Evolutionary conservation across 2,888 invertebrate genomes (phyloP).

Genomic region (Temnothorax unifasciatus): DNA sequence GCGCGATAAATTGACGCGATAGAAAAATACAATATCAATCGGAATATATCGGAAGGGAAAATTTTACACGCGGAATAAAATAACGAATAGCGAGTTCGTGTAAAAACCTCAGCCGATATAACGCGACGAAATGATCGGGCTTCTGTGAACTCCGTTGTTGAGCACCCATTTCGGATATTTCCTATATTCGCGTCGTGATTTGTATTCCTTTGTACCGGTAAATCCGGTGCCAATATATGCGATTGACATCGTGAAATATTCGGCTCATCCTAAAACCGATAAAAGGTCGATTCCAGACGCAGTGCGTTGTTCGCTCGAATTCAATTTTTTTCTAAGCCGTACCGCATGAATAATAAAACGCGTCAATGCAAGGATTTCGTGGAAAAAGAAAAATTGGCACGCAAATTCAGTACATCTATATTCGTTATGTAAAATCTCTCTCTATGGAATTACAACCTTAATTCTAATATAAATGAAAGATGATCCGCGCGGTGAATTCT

Average conservation of each 20-base stretch:
- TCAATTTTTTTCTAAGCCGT: neutral
- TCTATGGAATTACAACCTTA: neutral
- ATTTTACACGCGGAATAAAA: neutral
- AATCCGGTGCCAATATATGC: constrained; percentile 19
- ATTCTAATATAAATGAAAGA: constrained; percentile 15
- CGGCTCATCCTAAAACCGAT: neutral
- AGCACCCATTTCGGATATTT: constrained; percentile 17
- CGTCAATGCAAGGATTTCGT: neutral
- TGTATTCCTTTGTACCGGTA: constrained; percentile 22
- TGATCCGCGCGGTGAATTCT: neutral
- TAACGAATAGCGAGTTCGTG: neutral
- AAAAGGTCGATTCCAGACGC: constrained; percentile 3
- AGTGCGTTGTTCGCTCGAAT: neutral
- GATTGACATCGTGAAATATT: constrained; percentile 18
- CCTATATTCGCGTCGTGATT: constrained; percentile 3
- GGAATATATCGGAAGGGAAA: neutral
- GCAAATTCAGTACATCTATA: neutral
- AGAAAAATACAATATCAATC: neutral
- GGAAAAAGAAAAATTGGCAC: neutral
- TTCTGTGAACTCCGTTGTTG: neutral
- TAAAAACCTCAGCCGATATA: neutral
- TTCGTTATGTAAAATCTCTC: neutral
- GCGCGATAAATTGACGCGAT: constrained; percentile 9
- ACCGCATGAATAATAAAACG: neutral
- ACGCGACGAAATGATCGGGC: neutral